phyloP scores from a whole-genome alignment of 2,888 invertebrate genomes.

The Melinaea marsaeus region DNA sequence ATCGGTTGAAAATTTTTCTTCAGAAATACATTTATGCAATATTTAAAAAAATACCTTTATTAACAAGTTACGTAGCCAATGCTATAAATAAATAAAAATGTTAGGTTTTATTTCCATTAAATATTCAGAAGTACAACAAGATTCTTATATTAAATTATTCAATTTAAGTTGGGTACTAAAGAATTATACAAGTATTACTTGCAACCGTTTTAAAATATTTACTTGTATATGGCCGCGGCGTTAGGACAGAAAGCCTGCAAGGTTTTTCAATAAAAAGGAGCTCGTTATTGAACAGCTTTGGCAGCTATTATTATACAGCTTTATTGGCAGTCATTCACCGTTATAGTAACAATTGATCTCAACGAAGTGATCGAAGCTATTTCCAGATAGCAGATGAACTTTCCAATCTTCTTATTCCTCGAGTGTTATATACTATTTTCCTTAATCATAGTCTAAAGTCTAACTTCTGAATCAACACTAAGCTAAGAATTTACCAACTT shows the following conservation, averaged over 20 bases:
- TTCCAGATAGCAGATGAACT: too few species aligned
- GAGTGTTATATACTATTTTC: not conserved
- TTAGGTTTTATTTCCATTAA: conserved; percentile 14
- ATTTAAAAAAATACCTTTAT: conserved; percentile 24
- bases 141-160: not conserved
- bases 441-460: conserved; percentile 18
- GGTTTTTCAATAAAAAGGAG: conserved; percentile 37
- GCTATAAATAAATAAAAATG: conserved; percentile 14
- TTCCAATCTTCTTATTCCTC: too few species aligned
- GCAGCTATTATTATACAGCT: conserved; percentile 32
- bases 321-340: conserved; percentile 36
- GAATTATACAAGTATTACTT: too few species aligned
- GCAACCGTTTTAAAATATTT: not conserved
- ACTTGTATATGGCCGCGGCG: conserved; percentile 13
- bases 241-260: conserved; percentile 24
- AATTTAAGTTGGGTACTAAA: too few species aligned
- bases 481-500: conserved; percentile 34
- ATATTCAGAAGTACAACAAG: not conserved
- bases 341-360: conserved; percentile 33
- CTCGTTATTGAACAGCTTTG: conserved; percentile 30
- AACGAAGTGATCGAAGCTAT: too few species aligned
- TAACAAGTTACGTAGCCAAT: conserved; percentile 23
- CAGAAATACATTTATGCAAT: conserved; percentile 13
- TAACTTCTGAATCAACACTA: conserved; percentile 31
- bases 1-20: conserved; percentile 28